Percentiles rank a stretch among this genome's conserved stretches.
phyloP scores from a whole-genome alignment of 2,888 invertebrate species.

The Chrysina gloriosa region DNA sequence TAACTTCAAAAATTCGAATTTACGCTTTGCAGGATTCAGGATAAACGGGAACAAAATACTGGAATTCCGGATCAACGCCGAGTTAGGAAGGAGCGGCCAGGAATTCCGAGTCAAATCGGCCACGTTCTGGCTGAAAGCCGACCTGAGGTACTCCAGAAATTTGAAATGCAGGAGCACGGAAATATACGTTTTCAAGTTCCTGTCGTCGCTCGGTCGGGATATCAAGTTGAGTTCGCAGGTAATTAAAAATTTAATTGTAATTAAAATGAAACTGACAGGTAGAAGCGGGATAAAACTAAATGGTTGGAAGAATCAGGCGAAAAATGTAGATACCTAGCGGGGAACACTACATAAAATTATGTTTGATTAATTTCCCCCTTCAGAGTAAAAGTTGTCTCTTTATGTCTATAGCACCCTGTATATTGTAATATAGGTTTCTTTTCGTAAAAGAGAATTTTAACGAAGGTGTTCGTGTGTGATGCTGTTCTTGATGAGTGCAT shows the following conservation, averaged over 20 bases:
- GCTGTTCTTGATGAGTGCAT: too few species aligned
- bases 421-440: too few species aligned
- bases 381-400: too few species aligned
- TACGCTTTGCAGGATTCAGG: constrained; percentile 74
- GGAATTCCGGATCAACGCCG: constrained; percentile 82
- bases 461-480: too few species aligned
- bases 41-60: constrained; percentile 87
- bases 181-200: constrained; percentile 63
- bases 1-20: constrained; percentile 10
- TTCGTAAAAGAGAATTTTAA: too few species aligned
- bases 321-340: too few species aligned
- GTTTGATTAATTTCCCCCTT: too few species aligned
- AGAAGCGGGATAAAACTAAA: too few species aligned
- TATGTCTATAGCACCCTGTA: too few species aligned
- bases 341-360: too few species aligned
- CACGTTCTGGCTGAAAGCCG: constrained; percentile 81
- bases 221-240: constrained; percentile 73
- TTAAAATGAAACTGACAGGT: too few species aligned
- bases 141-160: constrained; percentile 63
- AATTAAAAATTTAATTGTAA: constrained; percentile 52
- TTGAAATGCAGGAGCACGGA: constrained; percentile 59
- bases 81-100: constrained; percentile 65
- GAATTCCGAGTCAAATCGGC: constrained; percentile 82
- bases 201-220: constrained; percentile 68
- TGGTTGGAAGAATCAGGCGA: too few species aligned